Evolutionary conservation across 2,888 invertebrate species (phyloP), one percentile per base, ranked within the genome.

Genomic region (Pristionchus exspectatus): DNA sequence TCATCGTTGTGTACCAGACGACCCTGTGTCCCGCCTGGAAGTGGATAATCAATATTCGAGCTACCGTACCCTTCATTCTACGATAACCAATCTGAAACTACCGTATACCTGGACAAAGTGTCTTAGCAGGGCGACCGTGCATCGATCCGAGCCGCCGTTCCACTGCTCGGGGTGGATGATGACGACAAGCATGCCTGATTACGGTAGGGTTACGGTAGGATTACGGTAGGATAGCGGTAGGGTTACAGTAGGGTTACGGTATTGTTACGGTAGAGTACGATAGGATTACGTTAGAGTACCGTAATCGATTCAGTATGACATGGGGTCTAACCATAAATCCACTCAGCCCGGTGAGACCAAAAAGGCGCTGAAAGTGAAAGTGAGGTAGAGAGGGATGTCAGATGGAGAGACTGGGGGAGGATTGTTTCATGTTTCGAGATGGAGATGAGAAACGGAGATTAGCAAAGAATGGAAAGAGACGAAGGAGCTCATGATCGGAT

Each of bases 141-240:
- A 95, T 77, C 95, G 92, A 92, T 95, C 95, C 44, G 94, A 94
- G n/a, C 95, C 95, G 44, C 95, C 95, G 91, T 95, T 95, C 95
- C 95, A 95, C 90, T 95, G 95, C 88, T 95, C 95, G 27, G 95
- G 95, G 90, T 95, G 95, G 90, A 95, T 93, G 91, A 95, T 94
- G 91, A 95, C 94, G 89, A 95, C 93, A 91, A 93, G 94, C 95
- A 95, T 95, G 90, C 66, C 91, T 92, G 81, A 69, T 77, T 77
- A 77, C 74, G 74, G 74, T 83, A 83, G 83, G 30, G 9, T 81
- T 83, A 54, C 56, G 83, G 56, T 83, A 83, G 27, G 16, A 54
- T 77, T 77, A 77, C 74, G 74, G 74, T 83, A 83, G 83, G 30
- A 21, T 81, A 56, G 27, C 56, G 83, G 56, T 83, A 83, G 27